phyloP scores from a whole-genome alignment of 2,888 invertebrate genomes.

The Saturnia japonica region DNA sequence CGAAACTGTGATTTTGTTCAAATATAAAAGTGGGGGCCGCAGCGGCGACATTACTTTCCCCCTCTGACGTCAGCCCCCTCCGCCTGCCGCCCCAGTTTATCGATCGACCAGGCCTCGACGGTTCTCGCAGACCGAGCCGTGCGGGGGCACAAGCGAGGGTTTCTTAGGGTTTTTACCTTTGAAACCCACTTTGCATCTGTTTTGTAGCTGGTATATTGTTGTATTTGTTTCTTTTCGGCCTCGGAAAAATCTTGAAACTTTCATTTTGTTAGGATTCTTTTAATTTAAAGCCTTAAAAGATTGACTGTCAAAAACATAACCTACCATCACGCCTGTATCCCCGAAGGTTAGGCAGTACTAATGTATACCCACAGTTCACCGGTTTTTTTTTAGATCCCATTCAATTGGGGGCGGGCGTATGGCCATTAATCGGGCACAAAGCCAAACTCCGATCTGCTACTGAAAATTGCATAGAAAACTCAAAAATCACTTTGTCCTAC shows the following conservation, averaged over 20 bases:
- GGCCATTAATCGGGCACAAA: too few relatives aligned
- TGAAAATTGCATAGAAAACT: too few relatives aligned
- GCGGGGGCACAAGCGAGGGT: constrained; percentile 50
- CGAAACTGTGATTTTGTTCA: constrained; percentile 7
- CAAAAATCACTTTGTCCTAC: too few relatives aligned
- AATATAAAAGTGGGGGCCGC: constrained; percentile 32
- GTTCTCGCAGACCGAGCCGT: constrained; percentile 40
- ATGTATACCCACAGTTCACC: too few relatives aligned
- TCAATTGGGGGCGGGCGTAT: too few relatives aligned
- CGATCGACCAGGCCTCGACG: constrained; percentile 55
- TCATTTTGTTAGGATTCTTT: background rate
- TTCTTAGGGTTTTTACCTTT: constrained; percentile 53
- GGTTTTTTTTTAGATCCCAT: too few relatives aligned
- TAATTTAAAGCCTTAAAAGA: background rate
- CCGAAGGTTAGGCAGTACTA: too few relatives aligned
- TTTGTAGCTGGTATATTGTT: background rate
- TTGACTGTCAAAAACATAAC: background rate
- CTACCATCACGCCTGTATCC: too few relatives aligned
- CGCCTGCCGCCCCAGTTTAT: constrained; percentile 53
- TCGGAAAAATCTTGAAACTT: background rate
- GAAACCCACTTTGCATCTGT: constrained; percentile 23
- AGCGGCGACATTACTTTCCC: constrained; percentile 45
- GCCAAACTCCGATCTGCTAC: too few relatives aligned
- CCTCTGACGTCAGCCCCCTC: constrained; percentile 68
- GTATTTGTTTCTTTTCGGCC: background rate